A percentile compares a stretch with the other conserved stretches of the same genome.
phyloP scores from a whole-genome alignment of 2,113 vertebrate genomes.

The Dryoscopus gambensis region DNA sequence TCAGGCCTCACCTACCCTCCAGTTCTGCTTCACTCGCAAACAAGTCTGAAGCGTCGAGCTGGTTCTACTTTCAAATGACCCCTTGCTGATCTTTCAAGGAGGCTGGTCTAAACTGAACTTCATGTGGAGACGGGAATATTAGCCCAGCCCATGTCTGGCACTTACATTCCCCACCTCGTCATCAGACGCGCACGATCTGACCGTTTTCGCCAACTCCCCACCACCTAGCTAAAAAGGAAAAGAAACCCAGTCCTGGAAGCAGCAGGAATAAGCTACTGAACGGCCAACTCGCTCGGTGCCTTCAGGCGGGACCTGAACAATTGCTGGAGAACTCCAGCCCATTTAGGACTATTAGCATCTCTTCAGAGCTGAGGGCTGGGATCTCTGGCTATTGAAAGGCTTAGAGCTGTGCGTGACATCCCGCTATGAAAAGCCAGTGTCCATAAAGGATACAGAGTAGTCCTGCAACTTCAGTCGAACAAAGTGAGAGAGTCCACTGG shows the following conservation, averaged over 20 bases:
- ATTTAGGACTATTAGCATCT: not conserved
- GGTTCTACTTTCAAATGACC: not conserved
- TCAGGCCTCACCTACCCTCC: not conserved
- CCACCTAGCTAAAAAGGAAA: not conserved
- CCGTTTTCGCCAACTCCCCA: not conserved
- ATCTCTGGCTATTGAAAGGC: not conserved
- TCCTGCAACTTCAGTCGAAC: not conserved
- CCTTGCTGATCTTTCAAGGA: not conserved
- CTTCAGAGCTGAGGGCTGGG: not conserved
- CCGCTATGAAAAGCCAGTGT: not conserved
- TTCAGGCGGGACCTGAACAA: not conserved
- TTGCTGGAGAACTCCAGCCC: not conserved
- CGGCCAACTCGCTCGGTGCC: not conserved
- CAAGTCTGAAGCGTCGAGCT: rapidly evolving
- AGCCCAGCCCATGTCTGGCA: not conserved
- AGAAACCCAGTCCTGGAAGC: not conserved
- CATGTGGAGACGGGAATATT: not conserved
- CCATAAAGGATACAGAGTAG: not conserved
- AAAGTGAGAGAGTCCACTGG: not conserved
- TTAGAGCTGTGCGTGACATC: not conserved
- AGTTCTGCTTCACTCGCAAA: not conserved
- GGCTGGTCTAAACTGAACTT: not conserved
- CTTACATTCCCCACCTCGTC: too few relatives aligned
- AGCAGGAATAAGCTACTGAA: not conserved
- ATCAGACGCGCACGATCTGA: rapidly evolving